Conservation (phyloP, 2,888 invertebrate genomes). For the Agrotis segetum region DNA sequence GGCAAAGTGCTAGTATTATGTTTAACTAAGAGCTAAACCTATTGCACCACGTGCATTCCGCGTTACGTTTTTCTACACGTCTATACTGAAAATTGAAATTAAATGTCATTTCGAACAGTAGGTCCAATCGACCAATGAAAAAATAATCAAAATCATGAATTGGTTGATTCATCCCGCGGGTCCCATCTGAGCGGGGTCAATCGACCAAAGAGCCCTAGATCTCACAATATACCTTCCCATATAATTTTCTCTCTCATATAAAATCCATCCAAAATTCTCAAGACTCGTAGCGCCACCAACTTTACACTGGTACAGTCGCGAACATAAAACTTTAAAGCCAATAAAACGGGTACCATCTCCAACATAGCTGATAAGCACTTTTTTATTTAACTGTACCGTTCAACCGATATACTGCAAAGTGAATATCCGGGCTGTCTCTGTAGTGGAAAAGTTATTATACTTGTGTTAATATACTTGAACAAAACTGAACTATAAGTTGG, state of each 20-base stretch:
- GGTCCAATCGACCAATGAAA: too few species aligned
- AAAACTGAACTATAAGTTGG: slow-evolving; percentile 16
- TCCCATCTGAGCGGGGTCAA: too few species aligned
- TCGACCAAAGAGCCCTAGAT: too few species aligned
- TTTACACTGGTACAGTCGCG: slow-evolving; percentile 72
- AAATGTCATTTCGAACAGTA: too few species aligned
- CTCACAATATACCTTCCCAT: too few species aligned
- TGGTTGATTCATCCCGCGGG: too few species aligned
- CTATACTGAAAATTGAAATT: too few species aligned
- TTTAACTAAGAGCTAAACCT: too few species aligned
- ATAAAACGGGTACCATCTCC: slow-evolving; percentile 82
- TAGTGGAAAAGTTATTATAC: slow-evolving; percentile 39
- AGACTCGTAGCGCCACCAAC: slow-evolving; percentile 63
- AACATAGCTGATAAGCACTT: slow-evolving; percentile 87
- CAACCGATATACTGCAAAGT: slow-evolving; percentile 62
- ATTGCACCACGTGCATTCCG: too few species aligned
- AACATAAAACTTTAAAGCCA: slow-evolving; percentile 88
- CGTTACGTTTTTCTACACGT: too few species aligned
- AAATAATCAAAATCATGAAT: too few species aligned
- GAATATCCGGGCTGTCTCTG: slow-evolving; percentile 46
- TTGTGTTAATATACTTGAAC: background rate
- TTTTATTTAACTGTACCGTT: slow-evolving; percentile 83
- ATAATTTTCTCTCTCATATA: slow-evolving; percentile 30
- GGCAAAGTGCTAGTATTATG: too few species aligned
- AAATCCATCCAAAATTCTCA: slow-evolving; percentile 29